Conservation (phyloP, 1,140 invertebrate species). For the Lysiphlebus fabarum region DNA sequence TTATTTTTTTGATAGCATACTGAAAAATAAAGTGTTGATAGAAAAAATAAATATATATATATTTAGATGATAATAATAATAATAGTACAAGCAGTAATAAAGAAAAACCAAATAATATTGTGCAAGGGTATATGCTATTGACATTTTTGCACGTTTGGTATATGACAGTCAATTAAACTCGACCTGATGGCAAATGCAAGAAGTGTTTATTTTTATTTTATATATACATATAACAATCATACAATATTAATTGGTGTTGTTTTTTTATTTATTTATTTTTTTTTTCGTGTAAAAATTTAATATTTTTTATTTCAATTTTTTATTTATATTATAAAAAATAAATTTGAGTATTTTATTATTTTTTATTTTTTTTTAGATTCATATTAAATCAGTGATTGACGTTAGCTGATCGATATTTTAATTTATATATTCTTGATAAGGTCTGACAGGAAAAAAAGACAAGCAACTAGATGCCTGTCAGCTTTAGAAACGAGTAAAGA, state of each 20-base stretch:
- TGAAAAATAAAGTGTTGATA: conserved; percentile 3
- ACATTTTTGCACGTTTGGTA: conserved; percentile 35
- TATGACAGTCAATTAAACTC: conserved; percentile 38
- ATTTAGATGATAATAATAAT: not conserved
- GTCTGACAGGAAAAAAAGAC: conserved; percentile 28
- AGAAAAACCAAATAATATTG: conserved; percentile 14
- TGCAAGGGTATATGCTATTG: conserved; percentile 36
- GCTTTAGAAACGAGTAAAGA: conserved; percentile 47
- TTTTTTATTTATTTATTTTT: not conserved
- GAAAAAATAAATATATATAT: not conserved
- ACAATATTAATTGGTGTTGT: conserved; percentile 14
- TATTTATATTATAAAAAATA: conserved; percentile 26
- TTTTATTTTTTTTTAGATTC: conserved; percentile 49
- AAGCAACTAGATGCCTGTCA: conserved; percentile 43
- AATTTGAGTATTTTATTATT: conserved; percentile 37
- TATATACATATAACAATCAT: conserved; percentile 11
- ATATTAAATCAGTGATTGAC: conserved; percentile 53
- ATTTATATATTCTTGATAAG: conserved; percentile 42
- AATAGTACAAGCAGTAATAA: not conserved
- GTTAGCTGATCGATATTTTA: conserved; percentile 53
- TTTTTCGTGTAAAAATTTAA: not conserved
- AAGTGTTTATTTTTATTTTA: conserved; percentile 5
- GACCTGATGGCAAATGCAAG: conserved; percentile 10
- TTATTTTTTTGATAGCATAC: not conserved
- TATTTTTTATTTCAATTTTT: conserved; percentile 7